Conservation (phyloP, 92 coral and sea anemone species). For the Zoanthus sociatus region DNA sequence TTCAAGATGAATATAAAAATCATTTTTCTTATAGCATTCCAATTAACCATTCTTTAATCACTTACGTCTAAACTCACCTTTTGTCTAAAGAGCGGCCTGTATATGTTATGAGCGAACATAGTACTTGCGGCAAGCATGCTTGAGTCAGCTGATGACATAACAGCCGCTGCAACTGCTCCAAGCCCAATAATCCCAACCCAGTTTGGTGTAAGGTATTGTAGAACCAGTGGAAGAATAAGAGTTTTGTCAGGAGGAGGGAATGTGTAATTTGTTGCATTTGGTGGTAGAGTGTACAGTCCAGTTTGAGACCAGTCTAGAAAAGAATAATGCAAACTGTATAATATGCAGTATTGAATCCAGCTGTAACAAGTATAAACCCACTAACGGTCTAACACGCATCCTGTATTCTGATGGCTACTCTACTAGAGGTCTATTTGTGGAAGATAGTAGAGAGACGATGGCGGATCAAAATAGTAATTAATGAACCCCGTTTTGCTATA, state of each 20-base stretch:
- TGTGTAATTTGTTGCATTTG: constrained; percentile 39
- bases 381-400: too few species aligned
- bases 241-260: constrained; percentile 56
- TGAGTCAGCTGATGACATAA: constrained; percentile 96
- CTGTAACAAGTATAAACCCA: too few species aligned
- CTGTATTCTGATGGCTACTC: too few species aligned
- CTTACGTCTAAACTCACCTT: constrained; percentile 54
- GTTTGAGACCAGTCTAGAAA: constrained; percentile 80
- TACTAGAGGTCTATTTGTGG: too few species aligned
- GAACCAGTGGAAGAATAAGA: constrained; percentile 62
- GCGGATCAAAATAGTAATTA: too few species aligned
- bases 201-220: constrained; percentile 37
- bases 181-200: constrained; percentile 51
- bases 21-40: background rate
- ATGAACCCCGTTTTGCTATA: too few species aligned
- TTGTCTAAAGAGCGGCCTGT: constrained; percentile 83
- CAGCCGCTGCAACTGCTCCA: constrained; percentile 60
- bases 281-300: constrained; percentile 40
- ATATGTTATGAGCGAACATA: constrained; percentile 89
- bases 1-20: too few species aligned
- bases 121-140: constrained; percentile 86
- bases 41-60: too few species aligned
- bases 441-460: too few species aligned
- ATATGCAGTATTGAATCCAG: background rate
- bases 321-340: background rate